A percentile compares a stretch with the other conserved stretches of the same genome.
Conservation (phyloP, 92 coral and sea anemone genomes). For the Scolanthus callimorphus region DNA sequence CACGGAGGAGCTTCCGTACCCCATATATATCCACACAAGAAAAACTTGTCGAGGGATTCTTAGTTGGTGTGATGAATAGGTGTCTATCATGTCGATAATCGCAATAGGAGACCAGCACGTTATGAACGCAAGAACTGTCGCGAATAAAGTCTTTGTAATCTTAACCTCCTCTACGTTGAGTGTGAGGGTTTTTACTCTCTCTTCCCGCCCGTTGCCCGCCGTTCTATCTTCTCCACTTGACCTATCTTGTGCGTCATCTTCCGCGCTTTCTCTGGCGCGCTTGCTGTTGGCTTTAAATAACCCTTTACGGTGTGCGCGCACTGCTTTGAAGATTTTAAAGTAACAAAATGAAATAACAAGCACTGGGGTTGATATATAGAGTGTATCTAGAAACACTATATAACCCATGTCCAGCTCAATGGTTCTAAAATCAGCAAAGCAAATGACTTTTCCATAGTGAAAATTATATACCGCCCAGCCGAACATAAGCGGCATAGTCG, state of each 20-base stretch:
- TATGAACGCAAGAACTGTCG: slow-evolving; percentile 60
- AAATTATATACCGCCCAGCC: slow-evolving; percentile 56
- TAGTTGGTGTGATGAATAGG: slow-evolving; percentile 33
- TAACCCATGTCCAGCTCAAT: slow-evolving; percentile 44
- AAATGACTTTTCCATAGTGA: slow-evolving; percentile 72
- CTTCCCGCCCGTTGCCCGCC: not conserved
- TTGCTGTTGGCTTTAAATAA: not conserved
- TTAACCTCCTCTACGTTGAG: slow-evolving; percentile 66
- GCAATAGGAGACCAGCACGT: slow-evolving; percentile 81
- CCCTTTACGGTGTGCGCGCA: slow-evolving; percentile 43
- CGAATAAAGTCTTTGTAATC: slow-evolving; percentile 62
- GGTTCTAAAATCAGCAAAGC: slow-evolving; percentile 52
- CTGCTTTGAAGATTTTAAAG: slow-evolving; percentile 57
- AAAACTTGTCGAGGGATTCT: slow-evolving; percentile 52
- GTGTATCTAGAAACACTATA: slow-evolving; percentile 57
- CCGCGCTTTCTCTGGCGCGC: not conserved
- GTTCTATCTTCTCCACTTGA: not conserved
- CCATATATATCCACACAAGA: slow-evolving; percentile 57
- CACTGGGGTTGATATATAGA: slow-evolving; percentile 48
- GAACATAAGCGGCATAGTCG: slow-evolving; percentile 47
- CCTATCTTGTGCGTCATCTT: not conserved
- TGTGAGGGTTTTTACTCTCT: not conserved
- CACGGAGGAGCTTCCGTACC: slow-evolving; percentile 67
- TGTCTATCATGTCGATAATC: slow-evolving; percentile 49
- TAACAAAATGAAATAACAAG: slow-evolving; percentile 50